Conservation (phyloP, 30 jellyfish, hydroid and myxozoan genomes). For the Aurelia aurita region DNA sequence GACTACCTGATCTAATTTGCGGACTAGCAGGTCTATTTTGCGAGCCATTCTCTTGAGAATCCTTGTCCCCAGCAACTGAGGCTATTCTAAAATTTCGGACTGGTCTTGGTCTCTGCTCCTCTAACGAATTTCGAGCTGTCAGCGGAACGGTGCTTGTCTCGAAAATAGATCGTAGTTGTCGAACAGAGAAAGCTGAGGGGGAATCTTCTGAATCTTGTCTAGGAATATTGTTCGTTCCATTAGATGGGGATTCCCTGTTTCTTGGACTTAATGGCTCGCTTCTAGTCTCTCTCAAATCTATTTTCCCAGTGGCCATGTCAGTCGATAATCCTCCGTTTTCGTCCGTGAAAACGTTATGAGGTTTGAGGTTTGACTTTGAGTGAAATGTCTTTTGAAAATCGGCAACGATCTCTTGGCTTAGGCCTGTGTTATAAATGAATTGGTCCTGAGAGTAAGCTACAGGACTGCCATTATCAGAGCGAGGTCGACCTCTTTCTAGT, state of each 20-base stretch:
- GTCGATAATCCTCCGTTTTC: too few species aligned
- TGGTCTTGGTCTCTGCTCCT: conserved; percentile 3
- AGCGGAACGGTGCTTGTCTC: conserved; percentile 39
- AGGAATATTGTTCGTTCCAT: background rate
- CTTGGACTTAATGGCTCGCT: background rate
- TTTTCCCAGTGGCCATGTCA: background rate
- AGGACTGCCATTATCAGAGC: conserved; percentile 94
- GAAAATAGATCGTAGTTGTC: conserved; percentile 34
- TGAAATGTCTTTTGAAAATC: conserved; percentile 29
- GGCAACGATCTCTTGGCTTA: conserved; percentile 17
- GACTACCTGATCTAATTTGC: too few species aligned
- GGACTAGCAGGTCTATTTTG: too few species aligned
- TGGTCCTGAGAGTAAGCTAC: conserved; percentile 8
- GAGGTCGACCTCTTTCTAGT: conserved; percentile 84
- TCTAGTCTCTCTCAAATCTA: background rate
- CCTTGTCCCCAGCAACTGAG: background rate
- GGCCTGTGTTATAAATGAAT: conserved; percentile 45
- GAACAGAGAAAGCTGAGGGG: conserved; percentile 1
- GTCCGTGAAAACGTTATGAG: background rate
- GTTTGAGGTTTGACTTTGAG: conserved; percentile 7
- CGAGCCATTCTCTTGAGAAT: too few species aligned
- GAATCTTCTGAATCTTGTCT: background rate
- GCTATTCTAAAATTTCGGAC: background rate
- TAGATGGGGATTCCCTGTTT: background rate
- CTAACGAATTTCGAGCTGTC: conserved; percentile 58